phyloP scores from a whole-genome alignment of 2,113 vertebrate species.

The Notarius lentiginosus region DNA sequence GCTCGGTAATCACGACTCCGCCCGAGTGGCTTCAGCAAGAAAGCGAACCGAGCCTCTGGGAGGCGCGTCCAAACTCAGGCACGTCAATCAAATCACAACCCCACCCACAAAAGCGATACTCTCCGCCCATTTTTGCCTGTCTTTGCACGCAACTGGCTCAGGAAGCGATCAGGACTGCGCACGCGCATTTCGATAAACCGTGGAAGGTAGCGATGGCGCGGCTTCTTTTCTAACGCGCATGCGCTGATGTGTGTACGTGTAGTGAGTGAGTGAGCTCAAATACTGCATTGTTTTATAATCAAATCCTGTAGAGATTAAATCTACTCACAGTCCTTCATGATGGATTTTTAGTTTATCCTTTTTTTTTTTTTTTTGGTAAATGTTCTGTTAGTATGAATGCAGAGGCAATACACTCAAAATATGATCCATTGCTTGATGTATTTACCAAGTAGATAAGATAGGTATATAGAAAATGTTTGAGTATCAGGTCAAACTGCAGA shows the following conservation, averaged over 20 bases:
- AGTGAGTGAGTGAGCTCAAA: background rate
- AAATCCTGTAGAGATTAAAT: background rate
- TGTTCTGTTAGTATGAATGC: background rate
- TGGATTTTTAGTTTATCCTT: background rate
- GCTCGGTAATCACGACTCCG: conserved; percentile 55
- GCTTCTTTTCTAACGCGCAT: background rate
- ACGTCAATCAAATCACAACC: conserved; percentile 59
- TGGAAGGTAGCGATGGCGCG: background rate
- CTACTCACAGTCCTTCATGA: background rate
- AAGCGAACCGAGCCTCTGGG: conserved; percentile 33
- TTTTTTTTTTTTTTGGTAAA: background rate
- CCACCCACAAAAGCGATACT: background rate
- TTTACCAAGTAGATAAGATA: background rate
- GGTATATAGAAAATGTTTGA: background rate
- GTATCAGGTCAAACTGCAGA: background rate
- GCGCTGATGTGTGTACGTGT: background rate
- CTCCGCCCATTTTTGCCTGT: background rate
- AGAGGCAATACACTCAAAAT: background rate
- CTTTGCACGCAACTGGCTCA: conserved; percentile 14
- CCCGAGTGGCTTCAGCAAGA: conserved; percentile 59
- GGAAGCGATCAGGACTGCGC: background rate
- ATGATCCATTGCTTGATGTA: background rate
- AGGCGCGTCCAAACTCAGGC: conserved; percentile 22
- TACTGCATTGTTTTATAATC: background rate
- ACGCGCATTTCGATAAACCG: background rate